phyloP scores from a whole-genome alignment of 2,797 vertebrate species.

The Phoxinus dragarum region DNA sequence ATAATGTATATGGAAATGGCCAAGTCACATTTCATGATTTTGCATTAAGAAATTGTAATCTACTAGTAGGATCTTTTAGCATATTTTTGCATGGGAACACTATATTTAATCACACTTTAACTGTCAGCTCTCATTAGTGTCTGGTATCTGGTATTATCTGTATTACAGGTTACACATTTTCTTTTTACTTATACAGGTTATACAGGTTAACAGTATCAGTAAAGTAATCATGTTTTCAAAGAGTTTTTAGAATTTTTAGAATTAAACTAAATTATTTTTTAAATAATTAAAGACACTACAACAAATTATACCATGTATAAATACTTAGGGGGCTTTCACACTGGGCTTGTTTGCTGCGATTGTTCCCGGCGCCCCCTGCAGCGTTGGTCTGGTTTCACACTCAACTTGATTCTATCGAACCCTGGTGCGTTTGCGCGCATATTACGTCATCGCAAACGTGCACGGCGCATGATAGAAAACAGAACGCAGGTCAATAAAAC shows the following conservation, averaged over 20 bases:
- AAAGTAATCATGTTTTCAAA: background rate
- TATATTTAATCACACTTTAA: background rate
- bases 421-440: no score
- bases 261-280: background rate
- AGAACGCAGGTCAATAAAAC: no score
- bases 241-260: background rate
- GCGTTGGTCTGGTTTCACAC: no score
- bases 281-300: background rate
- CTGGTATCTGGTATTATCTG: background rate
- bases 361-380: no score
- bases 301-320: background rate
- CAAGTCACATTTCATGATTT: background rate
- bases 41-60: background rate
- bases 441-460: no score
- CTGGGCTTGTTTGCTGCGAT: no score
- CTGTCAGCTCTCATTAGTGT: background rate
- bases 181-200: background rate
- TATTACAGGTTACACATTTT: background rate
- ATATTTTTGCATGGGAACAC: background rate
- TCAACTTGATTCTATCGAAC: no score
- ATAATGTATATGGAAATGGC: background rate
- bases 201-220: background rate
- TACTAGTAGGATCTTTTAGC: background rate
- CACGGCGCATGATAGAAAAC: no score
- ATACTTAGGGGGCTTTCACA: no score